Evolutionary conservation across 2,113 vertebrate species (phyloP), one percentile per base, ranked within the genome.

Genomic region (Neotoma lepida): DNA sequence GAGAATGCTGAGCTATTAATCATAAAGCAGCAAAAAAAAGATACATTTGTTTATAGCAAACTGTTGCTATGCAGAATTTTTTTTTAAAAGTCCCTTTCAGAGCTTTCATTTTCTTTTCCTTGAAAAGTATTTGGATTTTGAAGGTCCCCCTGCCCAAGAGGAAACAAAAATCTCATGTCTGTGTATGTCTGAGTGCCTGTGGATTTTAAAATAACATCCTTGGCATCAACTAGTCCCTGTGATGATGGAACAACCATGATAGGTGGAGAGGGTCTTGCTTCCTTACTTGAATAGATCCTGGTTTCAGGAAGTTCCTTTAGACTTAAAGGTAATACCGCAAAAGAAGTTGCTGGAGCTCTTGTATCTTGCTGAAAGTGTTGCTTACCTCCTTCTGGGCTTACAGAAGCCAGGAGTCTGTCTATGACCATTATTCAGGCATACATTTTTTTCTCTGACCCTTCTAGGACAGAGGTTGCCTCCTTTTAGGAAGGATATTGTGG

Each of bases 41-140:
- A 26, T 44, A 74, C 56, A 89, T 94, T 80, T 93, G 96, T 96
- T 95, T 95, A 94, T 92, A 95, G 77, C 39, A 76, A 91, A 86
- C 71, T 86, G 86, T 94, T 88, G 86, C 81, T 95, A 92, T 73
- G 81, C 70, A 92, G 77, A 93, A 77, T 84, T 81, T 46, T 73
- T 84, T 81, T 46, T 73, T 44, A 86, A 96, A 85, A 89, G 93
- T 51, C 70, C 68, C 24, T 89, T 94, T 89, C 44, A 71, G 77
- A 89, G 86, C 87, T 41, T 54, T 22, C 54, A 7, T 64, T 26
- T 54, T 35, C 46, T 35, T 46, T 61, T 22, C 33, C 61, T 66
- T n/a, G 49, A 86, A n/a, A 86, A 51, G 24, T 24, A 44, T 71
- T 90, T 56, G 88, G 74, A 56, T 87, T 46, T 30, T 56, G 82